These are phyloP conservation scores for Campylomormyrus numenius DNA, from an alignment of 2,113 vertebrate species.

Conservation along the genomic window DNA sequence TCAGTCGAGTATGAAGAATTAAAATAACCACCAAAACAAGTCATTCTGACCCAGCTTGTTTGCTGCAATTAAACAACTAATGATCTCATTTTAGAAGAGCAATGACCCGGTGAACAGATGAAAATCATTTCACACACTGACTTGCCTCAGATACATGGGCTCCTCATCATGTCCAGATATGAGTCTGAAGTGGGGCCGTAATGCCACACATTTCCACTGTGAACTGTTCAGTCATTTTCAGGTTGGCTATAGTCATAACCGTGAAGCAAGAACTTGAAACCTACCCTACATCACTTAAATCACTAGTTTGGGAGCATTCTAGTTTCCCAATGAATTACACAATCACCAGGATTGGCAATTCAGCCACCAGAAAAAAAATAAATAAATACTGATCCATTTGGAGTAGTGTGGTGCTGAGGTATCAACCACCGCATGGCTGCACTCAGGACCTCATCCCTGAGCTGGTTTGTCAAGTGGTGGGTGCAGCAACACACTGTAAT, in stretches of 20 bases:
- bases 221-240: neutral
- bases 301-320: neutral
- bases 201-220: neutral
- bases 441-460: too few relatives aligned
- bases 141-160: neutral
- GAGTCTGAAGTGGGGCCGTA: neutral
- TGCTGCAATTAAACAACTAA: slow-evolving; percentile 28
- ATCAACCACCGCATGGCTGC: too few relatives aligned
- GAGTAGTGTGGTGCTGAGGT: too few relatives aligned
- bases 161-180: neutral
- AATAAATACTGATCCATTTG: too few relatives aligned
- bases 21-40: neutral
- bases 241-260: neutral
- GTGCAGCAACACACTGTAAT: too few relatives aligned
- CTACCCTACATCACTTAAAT: neutral
- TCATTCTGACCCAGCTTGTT: slow-evolving; percentile 29
- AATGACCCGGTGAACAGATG: neutral
- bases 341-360: neutral
- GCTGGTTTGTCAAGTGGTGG: too few relatives aligned
- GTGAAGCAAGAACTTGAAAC: neutral
- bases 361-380: too few relatives aligned
- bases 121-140: neutral
- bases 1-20: neutral
- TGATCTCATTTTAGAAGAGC: slow-evolving; percentile 28
- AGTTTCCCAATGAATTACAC: neutral